phyloP scores from a whole-genome alignment of 2,797 vertebrate species.

The Sparidentex hasta region DNA sequence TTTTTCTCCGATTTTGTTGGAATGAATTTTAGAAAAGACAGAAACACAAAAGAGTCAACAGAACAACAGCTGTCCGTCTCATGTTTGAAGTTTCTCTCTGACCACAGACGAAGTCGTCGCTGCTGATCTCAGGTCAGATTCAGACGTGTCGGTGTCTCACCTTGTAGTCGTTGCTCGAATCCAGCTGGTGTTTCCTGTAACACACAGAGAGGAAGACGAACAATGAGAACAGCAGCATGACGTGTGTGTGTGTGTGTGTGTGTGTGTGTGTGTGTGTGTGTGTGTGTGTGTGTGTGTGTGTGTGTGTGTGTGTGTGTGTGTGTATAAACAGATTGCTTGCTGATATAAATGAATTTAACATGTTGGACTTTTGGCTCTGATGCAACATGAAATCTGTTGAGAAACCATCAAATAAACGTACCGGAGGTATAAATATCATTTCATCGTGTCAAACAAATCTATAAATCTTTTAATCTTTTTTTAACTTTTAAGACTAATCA shows the following conservation, averaged over 20 bases:
- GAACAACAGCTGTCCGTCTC: neutral
- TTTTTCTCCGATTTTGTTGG: neutral
- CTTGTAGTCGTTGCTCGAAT: constrained; percentile 79
- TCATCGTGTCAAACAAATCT: too few relatives aligned
- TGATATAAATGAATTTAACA: too few relatives aligned
- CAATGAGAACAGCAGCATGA: constrained; percentile 32
- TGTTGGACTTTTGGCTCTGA: too few relatives aligned
- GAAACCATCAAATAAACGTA: too few relatives aligned
- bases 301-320: too few relatives aligned
- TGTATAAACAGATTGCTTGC: too few relatives aligned
- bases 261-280: neutral
- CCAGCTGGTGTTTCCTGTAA: constrained; percentile 81
- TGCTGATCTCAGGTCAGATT: neutral
- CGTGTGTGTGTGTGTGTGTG: constrained; percentile 7
- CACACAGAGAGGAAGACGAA: constrained; percentile 56
- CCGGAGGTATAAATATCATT: too few relatives aligned
- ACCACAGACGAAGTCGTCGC: neutral
- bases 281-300: too few relatives aligned
- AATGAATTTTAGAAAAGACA: neutral
- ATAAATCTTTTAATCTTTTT: too few relatives aligned
- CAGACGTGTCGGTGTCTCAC: constrained; percentile 61
- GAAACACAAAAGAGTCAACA: neutral
- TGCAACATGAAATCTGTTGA: too few relatives aligned
- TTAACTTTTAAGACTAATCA: too few relatives aligned
- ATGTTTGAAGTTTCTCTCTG: neutral